Evolutionary conservation across 2,888 invertebrate species (phyloP).

Genomic region (Sphaerophoria taeniata): DNA sequence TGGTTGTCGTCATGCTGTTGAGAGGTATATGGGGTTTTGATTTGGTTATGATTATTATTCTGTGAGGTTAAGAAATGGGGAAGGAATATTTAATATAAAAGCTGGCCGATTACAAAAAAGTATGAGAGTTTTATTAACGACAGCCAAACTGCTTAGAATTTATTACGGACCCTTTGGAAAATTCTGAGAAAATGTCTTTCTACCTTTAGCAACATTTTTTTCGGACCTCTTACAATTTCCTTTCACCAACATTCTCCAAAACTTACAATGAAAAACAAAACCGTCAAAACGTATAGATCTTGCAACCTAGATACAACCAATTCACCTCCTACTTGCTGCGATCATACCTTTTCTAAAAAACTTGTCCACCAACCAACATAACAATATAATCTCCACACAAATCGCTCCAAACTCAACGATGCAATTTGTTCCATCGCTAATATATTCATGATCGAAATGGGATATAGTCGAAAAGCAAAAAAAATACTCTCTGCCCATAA

Average conservation of each 20-base stretch:
- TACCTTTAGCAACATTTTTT: too few relatives aligned
- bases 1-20: neutral
- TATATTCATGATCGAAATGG: constrained; percentile 33
- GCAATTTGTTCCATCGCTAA: constrained; percentile 40
- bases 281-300: neutral
- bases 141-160: too few relatives aligned
- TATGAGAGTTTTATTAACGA: too few relatives aligned
- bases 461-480: constrained; percentile 9
- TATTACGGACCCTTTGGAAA: too few relatives aligned
- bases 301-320: constrained; percentile 23
- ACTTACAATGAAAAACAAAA: neutral
- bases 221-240: neutral
- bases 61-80: constrained; percentile 19
- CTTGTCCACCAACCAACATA: constrained; percentile 19
- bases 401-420: constrained; percentile 24
- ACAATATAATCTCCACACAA: constrained; percentile 26
- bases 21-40: constrained; percentile 13
- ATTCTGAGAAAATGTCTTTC: too few relatives aligned
- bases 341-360: neutral
- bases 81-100: constrained; percentile 25
- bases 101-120: neutral
- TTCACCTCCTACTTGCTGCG: constrained; percentile 24
- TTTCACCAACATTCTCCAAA: constrained; percentile 3
- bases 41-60: constrained; percentile 25
- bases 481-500: constrained; percentile 29